Conservation (phyloP, 2,113 vertebrate genomes). For the Lepisosteus oculatus region DNA sequence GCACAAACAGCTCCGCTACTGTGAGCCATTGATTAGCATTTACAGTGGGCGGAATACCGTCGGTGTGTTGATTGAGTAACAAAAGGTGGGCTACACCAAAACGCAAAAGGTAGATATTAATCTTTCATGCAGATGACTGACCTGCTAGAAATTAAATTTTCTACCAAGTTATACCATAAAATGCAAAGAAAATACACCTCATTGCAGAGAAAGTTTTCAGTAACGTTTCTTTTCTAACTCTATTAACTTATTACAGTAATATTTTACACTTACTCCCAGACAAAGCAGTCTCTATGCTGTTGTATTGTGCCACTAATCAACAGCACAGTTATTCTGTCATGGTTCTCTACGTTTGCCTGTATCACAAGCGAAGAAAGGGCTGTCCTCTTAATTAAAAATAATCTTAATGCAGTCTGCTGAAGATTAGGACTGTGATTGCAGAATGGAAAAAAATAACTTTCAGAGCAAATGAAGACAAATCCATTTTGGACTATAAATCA, state of each 20-base stretch:
- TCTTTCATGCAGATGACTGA: background rate
- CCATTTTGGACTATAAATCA: background rate
- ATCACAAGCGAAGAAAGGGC: background rate
- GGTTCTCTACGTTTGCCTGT: no score
- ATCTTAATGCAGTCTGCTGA: no score
- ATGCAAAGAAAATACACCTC: background rate
- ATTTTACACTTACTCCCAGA: no score
- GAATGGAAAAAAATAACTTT: no score
- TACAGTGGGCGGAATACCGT: background rate
- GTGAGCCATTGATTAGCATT: constrained; percentile 3
- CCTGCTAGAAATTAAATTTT: background rate
- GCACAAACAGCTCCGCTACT: background rate
- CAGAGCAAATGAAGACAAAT: background rate
- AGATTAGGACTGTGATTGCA: no score
- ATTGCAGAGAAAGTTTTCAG: no score
- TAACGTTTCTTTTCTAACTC: no score
- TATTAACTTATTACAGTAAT: no score
- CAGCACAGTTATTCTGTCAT: no score
- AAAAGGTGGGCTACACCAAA: background rate
- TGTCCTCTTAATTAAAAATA: background rate
- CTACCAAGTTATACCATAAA: background rate
- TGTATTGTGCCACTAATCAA: no score
- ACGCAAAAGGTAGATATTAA: background rate
- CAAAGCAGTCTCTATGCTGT: no score
- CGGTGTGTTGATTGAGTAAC: background rate